Percentiles rank a stretch among this genome's conserved stretches.
These are phyloP conservation scores for Drosophila neotestacea DNA, from an alignment of 2,888 invertebrate species.

Conservation along the genomic window DNA sequence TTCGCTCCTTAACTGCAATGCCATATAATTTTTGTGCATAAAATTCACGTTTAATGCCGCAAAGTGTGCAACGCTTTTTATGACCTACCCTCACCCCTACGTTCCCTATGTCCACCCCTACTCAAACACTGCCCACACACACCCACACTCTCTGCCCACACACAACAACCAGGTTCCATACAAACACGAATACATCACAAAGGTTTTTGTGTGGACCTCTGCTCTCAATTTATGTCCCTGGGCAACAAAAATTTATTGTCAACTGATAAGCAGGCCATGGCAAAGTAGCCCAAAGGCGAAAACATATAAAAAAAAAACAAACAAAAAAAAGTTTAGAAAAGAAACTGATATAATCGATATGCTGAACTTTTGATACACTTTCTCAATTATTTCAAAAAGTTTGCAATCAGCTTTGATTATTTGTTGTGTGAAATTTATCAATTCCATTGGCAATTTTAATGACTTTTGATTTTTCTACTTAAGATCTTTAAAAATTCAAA, in stretches of 20 bases:
- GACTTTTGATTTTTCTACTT: no score
- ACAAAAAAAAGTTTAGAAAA: constrained; percentile 49
- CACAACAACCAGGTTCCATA: constrained; percentile 16
- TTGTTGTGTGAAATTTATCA: neutral
- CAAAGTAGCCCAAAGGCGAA: constrained; percentile 68
- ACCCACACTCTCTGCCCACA: neutral
- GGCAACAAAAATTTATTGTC: constrained; percentile 80
- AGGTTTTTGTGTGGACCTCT: constrained; percentile 49
- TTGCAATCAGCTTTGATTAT: neutral
- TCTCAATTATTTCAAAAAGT: neutral
- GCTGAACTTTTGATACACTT: constrained; percentile 50
- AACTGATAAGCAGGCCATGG: constrained; percentile 77
- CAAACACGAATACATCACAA: constrained; percentile 54
- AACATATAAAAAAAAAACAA: constrained; percentile 52
- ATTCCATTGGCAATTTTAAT: neutral
- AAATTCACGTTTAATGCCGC: constrained; percentile 78
- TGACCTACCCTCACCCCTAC: constrained; percentile 3
- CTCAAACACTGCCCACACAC: constrained; percentile 15
- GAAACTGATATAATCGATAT: constrained; percentile 1
- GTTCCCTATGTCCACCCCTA: neutral
- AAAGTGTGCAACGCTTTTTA: constrained; percentile 72
- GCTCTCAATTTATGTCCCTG: constrained; percentile 74
- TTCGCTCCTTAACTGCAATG: constrained; percentile 69
- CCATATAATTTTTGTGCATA: constrained; percentile 73
- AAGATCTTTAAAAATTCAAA: no score